Percentiles rank a stretch among this genome's conserved stretches.
phyloP scores from a whole-genome alignment of 2,888 invertebrate genomes.

The Drosophila kanekoi region DNA sequence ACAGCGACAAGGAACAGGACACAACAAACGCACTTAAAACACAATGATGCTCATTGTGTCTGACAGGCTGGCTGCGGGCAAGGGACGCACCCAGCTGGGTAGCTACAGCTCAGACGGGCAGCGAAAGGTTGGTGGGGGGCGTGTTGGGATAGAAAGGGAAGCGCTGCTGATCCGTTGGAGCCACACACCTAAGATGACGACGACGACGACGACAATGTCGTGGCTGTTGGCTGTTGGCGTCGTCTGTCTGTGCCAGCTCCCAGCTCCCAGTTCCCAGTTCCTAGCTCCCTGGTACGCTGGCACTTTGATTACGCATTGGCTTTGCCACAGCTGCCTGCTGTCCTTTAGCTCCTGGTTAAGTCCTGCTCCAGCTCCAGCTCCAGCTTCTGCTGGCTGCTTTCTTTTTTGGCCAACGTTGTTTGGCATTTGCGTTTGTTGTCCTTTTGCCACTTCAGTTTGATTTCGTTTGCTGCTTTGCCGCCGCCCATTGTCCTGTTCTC shows the following conservation, averaged over 20 bases:
- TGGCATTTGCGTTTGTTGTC: slow-evolving; percentile 69
- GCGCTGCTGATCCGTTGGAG: slow-evolving; percentile 63
- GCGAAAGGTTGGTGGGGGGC: not conserved
- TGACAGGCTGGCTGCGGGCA: slow-evolving; percentile 64
- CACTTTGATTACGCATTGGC: slow-evolving; percentile 78
- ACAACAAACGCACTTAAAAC: slow-evolving; percentile 81
- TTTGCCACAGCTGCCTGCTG: slow-evolving; percentile 48
- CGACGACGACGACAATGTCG: slow-evolving; percentile 10
- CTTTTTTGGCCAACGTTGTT: slow-evolving; percentile 37
- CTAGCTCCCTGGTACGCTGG: slow-evolving; percentile 20
- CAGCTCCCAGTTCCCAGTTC: not conserved
- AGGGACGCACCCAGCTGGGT: slow-evolving; percentile 21
- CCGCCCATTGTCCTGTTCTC: slow-evolving; percentile 11
- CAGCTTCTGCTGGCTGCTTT: slow-evolving; percentile 13
- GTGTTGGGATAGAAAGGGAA: no score
- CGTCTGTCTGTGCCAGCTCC: slow-evolving; percentile 51
- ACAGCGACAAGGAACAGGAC: slow-evolving; percentile 55
- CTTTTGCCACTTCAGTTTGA: slow-evolving; percentile 74
- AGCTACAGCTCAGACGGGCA: slow-evolving; percentile 15
- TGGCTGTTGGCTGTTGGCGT: slow-evolving; percentile 61
- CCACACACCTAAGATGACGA: slow-evolving; percentile 70
- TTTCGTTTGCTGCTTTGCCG: slow-evolving; percentile 49
- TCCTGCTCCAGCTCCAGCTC: slow-evolving; percentile 26
- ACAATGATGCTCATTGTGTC: slow-evolving; percentile 81
- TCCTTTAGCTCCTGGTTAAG: slow-evolving; percentile 47